These are phyloP conservation scores for Magallana ariakensis DNA, from an alignment of 1,140 invertebrate species.

Conservation along the genomic window DNA sequence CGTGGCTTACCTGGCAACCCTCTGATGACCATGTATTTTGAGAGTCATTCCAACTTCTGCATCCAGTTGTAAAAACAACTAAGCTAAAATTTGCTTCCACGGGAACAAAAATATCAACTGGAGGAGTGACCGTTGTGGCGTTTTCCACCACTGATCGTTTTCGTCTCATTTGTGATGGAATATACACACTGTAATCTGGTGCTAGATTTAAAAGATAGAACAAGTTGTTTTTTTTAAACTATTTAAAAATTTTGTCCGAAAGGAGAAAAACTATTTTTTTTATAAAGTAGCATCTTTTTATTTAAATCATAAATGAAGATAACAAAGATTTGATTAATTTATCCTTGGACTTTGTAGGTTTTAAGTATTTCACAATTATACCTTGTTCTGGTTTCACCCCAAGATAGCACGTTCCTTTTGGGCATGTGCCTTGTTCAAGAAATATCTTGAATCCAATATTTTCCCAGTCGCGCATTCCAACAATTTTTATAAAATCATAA, in stretches of 20 bases:
- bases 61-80: conserved; percentile 46
- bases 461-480: conserved; percentile 42
- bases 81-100: conserved; percentile 40
- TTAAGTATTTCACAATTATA: background rate
- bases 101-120: background rate
- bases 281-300: too few relatives aligned
- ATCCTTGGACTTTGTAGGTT: too few relatives aligned
- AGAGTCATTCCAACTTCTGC: conserved; percentile 54
- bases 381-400: conserved; percentile 10
- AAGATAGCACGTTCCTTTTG: conserved; percentile 18
- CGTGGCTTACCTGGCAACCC: conserved; percentile 28
- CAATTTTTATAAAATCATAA: conserved; percentile 8
- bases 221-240: background rate
- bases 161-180: background rate
- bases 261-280: background rate
- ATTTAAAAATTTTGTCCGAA: background rate
- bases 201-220: background rate
- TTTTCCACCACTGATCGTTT: background rate
- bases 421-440: background rate
- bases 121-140: background rate
- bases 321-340: too few relatives aligned
- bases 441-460: conserved; percentile 27
- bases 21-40: conserved; percentile 34
- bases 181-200: conserved; percentile 33
- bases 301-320: too few relatives aligned